These are phyloP conservation scores for Acrocyrtus sp. DNA, from an alignment of 2,888 invertebrate species.

Conservation along the genomic window DNA sequence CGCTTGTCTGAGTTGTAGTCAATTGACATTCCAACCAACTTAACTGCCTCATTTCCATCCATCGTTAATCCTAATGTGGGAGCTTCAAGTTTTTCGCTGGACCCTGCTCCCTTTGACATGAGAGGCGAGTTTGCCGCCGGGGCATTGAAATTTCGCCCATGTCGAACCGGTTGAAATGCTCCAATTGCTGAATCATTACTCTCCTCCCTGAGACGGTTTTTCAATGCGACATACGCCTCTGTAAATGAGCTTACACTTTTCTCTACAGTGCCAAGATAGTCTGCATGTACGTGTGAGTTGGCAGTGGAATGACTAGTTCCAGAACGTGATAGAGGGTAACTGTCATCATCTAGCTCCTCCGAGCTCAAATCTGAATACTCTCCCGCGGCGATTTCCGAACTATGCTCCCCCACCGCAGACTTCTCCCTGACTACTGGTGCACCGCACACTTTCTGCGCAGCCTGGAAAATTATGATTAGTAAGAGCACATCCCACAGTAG, in stretches of 20 bases:
- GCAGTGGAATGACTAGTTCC: slow-evolving; percentile 18
- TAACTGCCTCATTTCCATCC: slow-evolving; percentile 2
- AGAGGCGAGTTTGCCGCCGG: background rate
- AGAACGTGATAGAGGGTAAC: too few relatives aligned
- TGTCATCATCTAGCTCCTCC: slow-evolving; percentile 4
- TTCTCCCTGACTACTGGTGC: too few relatives aligned
- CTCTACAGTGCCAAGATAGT: too few relatives aligned
- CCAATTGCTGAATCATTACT: background rate
- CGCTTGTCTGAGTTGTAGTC: slow-evolving; percentile 56
- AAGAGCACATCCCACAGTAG: slow-evolving; percentile 31
- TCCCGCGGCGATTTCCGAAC: too few relatives aligned
- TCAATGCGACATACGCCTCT: background rate
- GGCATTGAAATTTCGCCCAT: slow-evolving; percentile 6
- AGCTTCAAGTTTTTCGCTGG: background rate
- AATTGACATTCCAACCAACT: slow-evolving; percentile 47
- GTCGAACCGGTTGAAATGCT: background rate
- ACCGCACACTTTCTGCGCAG: too few relatives aligned
- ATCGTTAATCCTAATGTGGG: background rate
- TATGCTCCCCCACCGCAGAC: too few relatives aligned
- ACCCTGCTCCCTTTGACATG: background rate
- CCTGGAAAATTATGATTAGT: slow-evolving; percentile 15
- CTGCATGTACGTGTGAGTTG: background rate
- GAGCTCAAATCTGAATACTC: too few relatives aligned
- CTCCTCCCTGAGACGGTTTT: background rate
- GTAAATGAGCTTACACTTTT: background rate